Evolutionary conservation across 2,888 invertebrate species (phyloP).

Genomic region (Leptothorax acervorum): DNA sequence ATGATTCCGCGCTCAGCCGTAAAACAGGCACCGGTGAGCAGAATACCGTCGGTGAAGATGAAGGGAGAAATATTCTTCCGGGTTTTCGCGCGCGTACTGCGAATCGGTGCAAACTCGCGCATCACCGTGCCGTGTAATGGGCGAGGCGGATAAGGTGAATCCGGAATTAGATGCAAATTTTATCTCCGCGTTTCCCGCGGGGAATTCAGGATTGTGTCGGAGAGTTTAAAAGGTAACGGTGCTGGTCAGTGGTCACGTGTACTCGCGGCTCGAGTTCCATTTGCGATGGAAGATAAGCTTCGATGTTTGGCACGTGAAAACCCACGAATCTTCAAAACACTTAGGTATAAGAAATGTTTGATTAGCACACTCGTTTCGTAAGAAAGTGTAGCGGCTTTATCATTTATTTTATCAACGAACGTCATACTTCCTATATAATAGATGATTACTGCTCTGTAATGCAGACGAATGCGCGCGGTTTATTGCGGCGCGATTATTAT

Average conservation of each 20-base stretch:
- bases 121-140: conserved; percentile 24
- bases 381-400: not conserved
- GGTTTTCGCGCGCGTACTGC: not conserved
- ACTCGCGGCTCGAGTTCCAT: conserved; percentile 6
- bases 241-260: not conserved
- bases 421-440: not conserved
- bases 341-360: not conserved
- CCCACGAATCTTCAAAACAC: not conserved
- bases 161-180: conserved; percentile 52
- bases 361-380: not conserved
- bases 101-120: conserved; percentile 15
- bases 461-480: not conserved
- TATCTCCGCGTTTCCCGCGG: not conserved
- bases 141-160: conserved; percentile 34
- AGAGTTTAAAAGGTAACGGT: conserved; percentile 12
- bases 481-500: not conserved
- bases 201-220: conserved; percentile 26
- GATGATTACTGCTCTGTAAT: not conserved
- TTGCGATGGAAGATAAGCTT: conserved; percentile 1
- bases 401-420: not conserved
- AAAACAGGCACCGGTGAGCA: not conserved
- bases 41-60: conserved; percentile 22
- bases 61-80: conserved; percentile 22
- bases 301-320: not conserved
- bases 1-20: conserved; percentile 27